A percentile compares a stretch with the other conserved stretches of the same genome.
phyloP scores from a whole-genome alignment of 2,797 vertebrate genomes.

The Lepus townsendii region DNA sequence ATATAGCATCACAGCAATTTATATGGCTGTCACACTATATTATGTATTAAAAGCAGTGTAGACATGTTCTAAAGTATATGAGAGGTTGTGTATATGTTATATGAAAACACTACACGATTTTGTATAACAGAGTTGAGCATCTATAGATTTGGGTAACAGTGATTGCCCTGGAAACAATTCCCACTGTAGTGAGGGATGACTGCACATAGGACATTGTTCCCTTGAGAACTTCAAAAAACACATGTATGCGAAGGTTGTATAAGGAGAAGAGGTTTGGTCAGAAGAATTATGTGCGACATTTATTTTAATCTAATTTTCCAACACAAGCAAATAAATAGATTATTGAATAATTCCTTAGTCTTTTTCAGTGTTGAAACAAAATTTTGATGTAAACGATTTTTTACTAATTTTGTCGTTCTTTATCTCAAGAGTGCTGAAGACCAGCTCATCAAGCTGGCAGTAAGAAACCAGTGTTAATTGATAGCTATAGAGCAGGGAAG shows the following conservation, averaged over 20 bases:
- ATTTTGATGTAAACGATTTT: background rate
- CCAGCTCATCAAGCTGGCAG: background rate
- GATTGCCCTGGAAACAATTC: no score
- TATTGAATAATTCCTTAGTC: conserved; percentile 15
- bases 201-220: background rate
- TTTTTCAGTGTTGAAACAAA: conserved; percentile 13
- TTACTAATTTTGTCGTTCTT: conserved; percentile 5
- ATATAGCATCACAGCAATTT: no score
- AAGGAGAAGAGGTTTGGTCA: background rate
- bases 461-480: background rate
- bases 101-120: no score
- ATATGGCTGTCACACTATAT: no score
- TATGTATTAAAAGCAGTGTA: no score
- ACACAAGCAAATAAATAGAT: background rate
- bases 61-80: no score
- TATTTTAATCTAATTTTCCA: conserved; percentile 41
- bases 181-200: no score
- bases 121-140: no score
- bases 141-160: no score
- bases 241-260: background rate
- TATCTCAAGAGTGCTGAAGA: background rate
- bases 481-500: background rate
- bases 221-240: background rate
- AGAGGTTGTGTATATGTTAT: no score
- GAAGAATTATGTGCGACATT: conserved; percentile 33